Conservation (phyloP, 1,140 invertebrate genomes). For the Drosophila repletoides region DNA sequence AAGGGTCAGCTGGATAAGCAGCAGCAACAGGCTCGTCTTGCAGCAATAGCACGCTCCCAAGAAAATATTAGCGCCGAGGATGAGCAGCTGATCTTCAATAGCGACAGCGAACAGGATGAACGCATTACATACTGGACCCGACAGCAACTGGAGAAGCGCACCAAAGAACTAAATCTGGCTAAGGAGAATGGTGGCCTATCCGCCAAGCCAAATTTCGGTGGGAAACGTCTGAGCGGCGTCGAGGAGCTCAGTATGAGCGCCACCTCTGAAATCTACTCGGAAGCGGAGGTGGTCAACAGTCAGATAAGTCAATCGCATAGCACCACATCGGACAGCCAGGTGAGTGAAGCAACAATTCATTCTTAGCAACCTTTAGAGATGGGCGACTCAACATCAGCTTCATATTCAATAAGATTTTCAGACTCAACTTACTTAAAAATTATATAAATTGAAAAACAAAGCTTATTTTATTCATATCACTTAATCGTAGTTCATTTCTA, state of each 20-base stretch:
- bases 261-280: slow-evolving; percentile 83
- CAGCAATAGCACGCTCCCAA: slow-evolving; percentile 64
- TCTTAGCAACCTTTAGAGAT: neutral
- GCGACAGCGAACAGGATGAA: slow-evolving; percentile 83
- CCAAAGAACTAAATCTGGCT: slow-evolving; percentile 85
- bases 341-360: slow-evolving; percentile 69
- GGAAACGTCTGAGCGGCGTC: slow-evolving; percentile 68
- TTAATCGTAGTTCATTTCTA: no score
- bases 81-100: slow-evolving; percentile 72
- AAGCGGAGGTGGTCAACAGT: slow-evolving; percentile 82
- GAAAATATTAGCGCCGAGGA: slow-evolving; percentile 71
- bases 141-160: slow-evolving; percentile 86
- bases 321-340: slow-evolving; percentile 89
- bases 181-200: slow-evolving; percentile 77
- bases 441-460: no score
- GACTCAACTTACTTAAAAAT: no score
- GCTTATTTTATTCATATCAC: no score
- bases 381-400: neutral
- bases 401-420: no score
- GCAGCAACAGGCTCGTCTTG: slow-evolving; percentile 75
- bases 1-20: slow-evolving; percentile 84
- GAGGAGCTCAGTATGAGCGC: slow-evolving; percentile 82
- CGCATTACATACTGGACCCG: slow-evolving; percentile 87
- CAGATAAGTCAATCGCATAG: slow-evolving; percentile 87
- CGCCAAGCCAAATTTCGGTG: slow-evolving; percentile 78